These are phyloP conservation scores for Anas acuta DNA, from an alignment of 2,797 vertebrate genomes.

Conservation along the genomic window DNA sequence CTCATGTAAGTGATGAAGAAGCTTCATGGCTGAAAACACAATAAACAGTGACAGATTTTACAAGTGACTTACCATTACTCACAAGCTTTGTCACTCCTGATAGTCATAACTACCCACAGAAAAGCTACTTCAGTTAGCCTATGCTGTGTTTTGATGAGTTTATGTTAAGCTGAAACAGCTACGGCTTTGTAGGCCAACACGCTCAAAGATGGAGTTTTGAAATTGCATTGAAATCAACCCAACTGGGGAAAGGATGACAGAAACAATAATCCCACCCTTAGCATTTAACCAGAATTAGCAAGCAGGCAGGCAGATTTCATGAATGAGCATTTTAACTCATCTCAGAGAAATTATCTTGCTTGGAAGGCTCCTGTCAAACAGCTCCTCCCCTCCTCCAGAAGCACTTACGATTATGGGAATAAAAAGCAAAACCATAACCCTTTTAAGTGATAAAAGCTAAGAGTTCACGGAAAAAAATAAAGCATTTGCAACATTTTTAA, in stretches of 20 bases:
- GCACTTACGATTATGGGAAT: neutral
- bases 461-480: neutral
- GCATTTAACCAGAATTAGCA: neutral
- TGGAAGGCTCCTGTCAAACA: neutral
- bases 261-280: neutral
- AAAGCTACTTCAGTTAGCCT: neutral
- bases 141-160: neutral
- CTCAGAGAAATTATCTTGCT: neutral
- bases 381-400: neutral
- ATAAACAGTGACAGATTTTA: neutral
- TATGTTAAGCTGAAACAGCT: neutral
- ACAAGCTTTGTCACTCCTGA: neutral
- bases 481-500: neutral
- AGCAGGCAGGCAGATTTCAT: neutral
- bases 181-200: neutral
- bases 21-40: neutral
- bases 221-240: neutral
- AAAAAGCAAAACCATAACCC: neutral
- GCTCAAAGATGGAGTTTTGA: neutral
- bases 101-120: neutral
- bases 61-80: neutral
- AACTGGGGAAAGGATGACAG: neutral
- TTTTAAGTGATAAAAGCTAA: neutral
- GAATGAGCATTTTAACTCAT: neutral
- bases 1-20: neutral